Evolutionary conservation across 2,797 vertebrate genomes (phyloP), one percentile per base, ranked within the genome.

Genomic region (Semaprochilodus insignis): DNA sequence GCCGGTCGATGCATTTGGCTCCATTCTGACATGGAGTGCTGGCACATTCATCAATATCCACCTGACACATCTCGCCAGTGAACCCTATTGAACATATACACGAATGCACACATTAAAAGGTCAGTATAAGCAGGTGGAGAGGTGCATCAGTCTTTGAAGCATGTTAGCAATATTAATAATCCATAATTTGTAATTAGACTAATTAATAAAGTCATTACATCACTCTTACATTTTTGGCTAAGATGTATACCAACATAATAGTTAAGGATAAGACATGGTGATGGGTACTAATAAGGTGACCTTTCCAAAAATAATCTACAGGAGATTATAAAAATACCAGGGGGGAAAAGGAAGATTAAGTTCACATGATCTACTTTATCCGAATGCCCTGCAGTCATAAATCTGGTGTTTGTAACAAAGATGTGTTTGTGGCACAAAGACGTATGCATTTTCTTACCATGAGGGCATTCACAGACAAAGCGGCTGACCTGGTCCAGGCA

Each of bases 401-500:
- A 57, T 19, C 54, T 57, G 54, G 54, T 57, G 54, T 15, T 52
- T 52, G 2, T 52, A 52, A 52, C 51, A 23, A 48, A 67, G 17
- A n/a, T 36, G 60, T n/a, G n/a, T n/a, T n/a, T 14, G n/a, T 63
- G n/a, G 60, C 27, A 23, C 16, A 2, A 7, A 15, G 14, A 40
- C 40, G 5, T 40, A 4, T 40, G 40, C 2, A 40, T 10, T 21
- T 72, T 92, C 96, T 82, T 78, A 98, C 97, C 97, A 90, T 96
- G 95, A 48, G 96, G 97, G 86, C 97, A 99, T 71, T 96, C 93
- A 88, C 97, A 99, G 85, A 96, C 89, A 65, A 98, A 99, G 78
- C 94, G 94, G 86, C 95, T 97, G 92, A 99, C 95, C 88, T 96
- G 96, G 87, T 99, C 96, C 81, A 94, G 90, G 88, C 97, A 99